Percentiles rank a stretch among this genome's conserved stretches.
Conservation (phyloP, 37 sponge, comb jelly and placozoan species). For the Aplysina aerophoba region DNA sequence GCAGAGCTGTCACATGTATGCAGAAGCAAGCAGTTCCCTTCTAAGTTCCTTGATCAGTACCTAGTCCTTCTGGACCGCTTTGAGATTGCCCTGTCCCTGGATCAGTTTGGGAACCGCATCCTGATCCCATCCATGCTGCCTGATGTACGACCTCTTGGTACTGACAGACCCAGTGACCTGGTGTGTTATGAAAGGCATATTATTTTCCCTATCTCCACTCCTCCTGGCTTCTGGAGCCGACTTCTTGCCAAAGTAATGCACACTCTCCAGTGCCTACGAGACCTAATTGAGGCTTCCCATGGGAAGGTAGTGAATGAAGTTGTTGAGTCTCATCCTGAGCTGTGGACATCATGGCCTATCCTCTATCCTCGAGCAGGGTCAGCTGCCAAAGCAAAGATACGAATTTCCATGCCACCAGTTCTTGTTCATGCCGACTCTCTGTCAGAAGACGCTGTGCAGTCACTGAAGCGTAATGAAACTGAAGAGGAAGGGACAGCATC, state of each 20-base stretch:
- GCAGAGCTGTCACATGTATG: constrained; percentile 61
- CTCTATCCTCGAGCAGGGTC: too few species aligned
- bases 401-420: too few species aligned
- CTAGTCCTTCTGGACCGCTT: constrained; percentile 85
- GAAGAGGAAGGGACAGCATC: too few species aligned
- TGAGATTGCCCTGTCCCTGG: constrained; percentile 87
- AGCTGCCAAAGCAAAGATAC: too few species aligned
- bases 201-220: constrained; percentile 30
- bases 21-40: constrained; percentile 72
- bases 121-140: constrained; percentile 91
- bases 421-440: too few species aligned
- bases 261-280: constrained; percentile 36
- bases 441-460: too few species aligned
- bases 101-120: constrained; percentile 55
- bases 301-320: too few species aligned
- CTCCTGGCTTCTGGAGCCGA: constrained; percentile 92
- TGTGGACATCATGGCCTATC: too few species aligned
- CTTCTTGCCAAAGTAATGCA: constrained; percentile 84
- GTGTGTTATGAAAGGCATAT: constrained; percentile 35
- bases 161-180: not conserved
- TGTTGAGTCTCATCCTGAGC: too few species aligned
- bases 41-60: constrained; percentile 77
- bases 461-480: too few species aligned
- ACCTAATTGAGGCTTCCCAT: not conserved
- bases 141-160: constrained; percentile 43